These are phyloP conservation scores for Phaethon lepturus DNA, from an alignment of 2,113 vertebrate genomes.

Conservation along the genomic window DNA sequence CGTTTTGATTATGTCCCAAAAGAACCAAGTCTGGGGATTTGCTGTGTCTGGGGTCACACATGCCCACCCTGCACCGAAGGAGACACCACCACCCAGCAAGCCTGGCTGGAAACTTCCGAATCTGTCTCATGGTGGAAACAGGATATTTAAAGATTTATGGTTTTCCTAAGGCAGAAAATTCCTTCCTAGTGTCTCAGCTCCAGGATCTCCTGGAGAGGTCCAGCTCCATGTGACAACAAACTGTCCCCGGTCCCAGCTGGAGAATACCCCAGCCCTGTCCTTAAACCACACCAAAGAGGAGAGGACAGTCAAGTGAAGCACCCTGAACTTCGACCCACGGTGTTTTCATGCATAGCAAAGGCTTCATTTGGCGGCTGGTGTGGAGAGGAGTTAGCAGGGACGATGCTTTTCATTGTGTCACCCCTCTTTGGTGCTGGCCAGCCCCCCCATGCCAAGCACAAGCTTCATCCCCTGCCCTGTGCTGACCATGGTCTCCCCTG, in stretches of 20 bases:
- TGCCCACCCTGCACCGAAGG: rapidly evolving
- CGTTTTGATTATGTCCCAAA: rapidly evolving
- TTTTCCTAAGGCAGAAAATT: constrained; percentile 29
- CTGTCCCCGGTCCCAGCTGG: background rate
- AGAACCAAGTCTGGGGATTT: background rate
- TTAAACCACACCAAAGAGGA: background rate
- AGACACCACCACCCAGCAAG: background rate
- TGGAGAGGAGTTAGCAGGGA: background rate
- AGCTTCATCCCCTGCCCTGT: background rate
- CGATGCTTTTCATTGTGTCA: rapidly evolving
- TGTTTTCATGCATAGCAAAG: rapidly evolving
- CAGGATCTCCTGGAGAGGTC: background rate
- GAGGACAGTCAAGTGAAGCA: background rate
- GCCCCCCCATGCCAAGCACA: background rate
- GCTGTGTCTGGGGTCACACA: rapidly evolving
- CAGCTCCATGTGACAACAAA: rapidly evolving
- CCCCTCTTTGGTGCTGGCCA: background rate
- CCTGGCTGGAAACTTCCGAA: background rate
- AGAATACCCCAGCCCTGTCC: background rate
- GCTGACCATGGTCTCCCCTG: rapidly evolving
- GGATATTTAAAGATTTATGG: constrained; percentile 33
- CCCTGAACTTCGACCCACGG: background rate
- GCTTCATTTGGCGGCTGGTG: rapidly evolving
- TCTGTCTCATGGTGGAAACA: background rate
- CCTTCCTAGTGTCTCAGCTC: background rate